Conservation (phyloP, 2,797 vertebrate species). For the Pagetopsis macropterus region DNA sequence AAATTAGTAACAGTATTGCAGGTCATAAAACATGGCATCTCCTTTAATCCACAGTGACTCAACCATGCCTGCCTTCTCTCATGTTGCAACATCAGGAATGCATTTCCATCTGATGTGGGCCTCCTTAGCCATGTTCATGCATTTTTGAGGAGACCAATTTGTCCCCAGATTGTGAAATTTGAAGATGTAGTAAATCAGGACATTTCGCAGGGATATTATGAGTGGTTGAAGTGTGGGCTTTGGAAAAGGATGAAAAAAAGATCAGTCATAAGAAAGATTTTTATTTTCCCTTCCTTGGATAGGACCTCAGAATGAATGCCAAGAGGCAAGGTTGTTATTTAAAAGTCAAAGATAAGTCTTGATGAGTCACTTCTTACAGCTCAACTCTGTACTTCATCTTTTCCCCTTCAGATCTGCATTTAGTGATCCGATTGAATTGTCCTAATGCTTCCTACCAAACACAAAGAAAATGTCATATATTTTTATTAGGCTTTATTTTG, state of each 20-base stretch:
- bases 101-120: constrained; percentile 68
- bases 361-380: constrained; percentile 40
- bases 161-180: constrained; percentile 81
- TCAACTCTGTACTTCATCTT: constrained; percentile 39
- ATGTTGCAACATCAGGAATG: constrained; percentile 77
- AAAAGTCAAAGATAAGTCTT: constrained; percentile 58
- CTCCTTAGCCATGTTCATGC: constrained; percentile 66
- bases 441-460: constrained; percentile 20
- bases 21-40: constrained; percentile 71
- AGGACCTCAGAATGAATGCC: constrained; percentile 49
- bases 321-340: constrained; percentile 60
- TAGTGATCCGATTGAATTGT: constrained; percentile 30
- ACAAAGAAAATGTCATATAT: constrained; percentile 6
- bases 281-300: constrained; percentile 54
- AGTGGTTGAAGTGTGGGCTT: constrained; percentile 68
- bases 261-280: constrained; percentile 53
- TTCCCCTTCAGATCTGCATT: constrained; percentile 38
- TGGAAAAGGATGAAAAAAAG: constrained; percentile 65
- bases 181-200: constrained; percentile 79
- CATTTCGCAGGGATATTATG: constrained; percentile 65
- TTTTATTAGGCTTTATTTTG: constrained; percentile 18
- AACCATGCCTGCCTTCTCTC: constrained; percentile 62
- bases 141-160: constrained; percentile 79
- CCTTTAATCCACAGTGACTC: constrained; percentile 72
- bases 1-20: constrained; percentile 77